Base-by-base conservation (phyloP, 2,113 vertebrate genomes). In the Campylorhamphus procurvoides region DNA sequence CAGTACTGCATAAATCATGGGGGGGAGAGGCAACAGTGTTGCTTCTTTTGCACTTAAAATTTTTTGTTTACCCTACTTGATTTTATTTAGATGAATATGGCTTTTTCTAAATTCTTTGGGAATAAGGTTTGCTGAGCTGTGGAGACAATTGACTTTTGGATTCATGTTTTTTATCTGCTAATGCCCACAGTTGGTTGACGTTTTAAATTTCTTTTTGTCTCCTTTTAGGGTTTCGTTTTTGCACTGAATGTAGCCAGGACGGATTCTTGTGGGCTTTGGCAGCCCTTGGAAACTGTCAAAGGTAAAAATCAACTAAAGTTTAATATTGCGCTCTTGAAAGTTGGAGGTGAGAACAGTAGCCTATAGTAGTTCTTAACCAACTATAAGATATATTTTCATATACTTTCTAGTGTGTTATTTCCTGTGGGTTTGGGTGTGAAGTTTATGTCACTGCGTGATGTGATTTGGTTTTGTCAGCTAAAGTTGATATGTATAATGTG, bases 211-310 rank as follows among this genome's bases (percentile, higher is more conserved):
- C 87, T 89, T 93, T 78, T 89, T 64, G 35, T 72, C 69, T 88
- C 83, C 58, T 94, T 96, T 81, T 73, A 98, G 97, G 95, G 74
- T 96, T 96, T 98, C 33, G 49, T 96, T 98, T 98, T 98, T 98
- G 98, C 97, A 98, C 98, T 98, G 98, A 98, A 98, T 98, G 98
- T 98, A 98, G 97, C 97, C 95, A 97, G 97, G 97, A 97, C 95
- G 87, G 96, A 96, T 97, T 92, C 84, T 91, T 90, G 92, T 76
- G 90, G 98, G 97, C 97, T 97, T 91, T 95, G 92, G 69, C 95
- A 97, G 97, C 97, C 98, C 97, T 95, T 90, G 97, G 95, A 97
- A 97, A 97, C 97, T 97, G 97, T 98, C 97, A 97, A 96, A 98
- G 98, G 98, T 98, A 98, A 98, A 93, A 96, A 75, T 79, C 63